Conservation (phyloP, 2,797 vertebrate species). For the Schizopygopsis malacanthus region DNA sequence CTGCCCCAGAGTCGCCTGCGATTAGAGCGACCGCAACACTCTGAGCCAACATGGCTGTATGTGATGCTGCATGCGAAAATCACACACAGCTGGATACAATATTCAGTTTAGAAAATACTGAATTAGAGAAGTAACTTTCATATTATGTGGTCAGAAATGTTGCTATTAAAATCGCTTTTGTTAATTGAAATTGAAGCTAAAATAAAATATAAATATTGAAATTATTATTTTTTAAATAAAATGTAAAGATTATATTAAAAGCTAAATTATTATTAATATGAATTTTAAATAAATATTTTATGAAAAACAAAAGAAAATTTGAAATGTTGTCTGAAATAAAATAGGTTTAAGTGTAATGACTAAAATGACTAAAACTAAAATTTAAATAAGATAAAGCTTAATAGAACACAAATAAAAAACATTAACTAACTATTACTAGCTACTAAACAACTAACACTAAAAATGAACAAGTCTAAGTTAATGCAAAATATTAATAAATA, state of each 20-base stretch:
- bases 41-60: slow-evolving; percentile 23
- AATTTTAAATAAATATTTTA: neutral
- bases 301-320: neutral
- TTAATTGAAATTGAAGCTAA: neutral
- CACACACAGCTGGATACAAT: neutral
- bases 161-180: neutral
- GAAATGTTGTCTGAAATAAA: neutral
- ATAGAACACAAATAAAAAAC: neutral
- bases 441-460: too few species aligned
- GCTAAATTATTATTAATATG: neutral
- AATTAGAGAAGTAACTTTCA: neutral
- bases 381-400: neutral
- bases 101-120: neutral
- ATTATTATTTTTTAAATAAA: too few species aligned
- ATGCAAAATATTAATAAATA: neutral
- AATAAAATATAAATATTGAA: neutral
- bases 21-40: slow-evolving; percentile 27
- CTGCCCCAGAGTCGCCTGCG: slow-evolving; percentile 32
- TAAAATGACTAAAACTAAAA: neutral
- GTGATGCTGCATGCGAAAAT: neutral
- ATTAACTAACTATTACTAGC: too few species aligned
- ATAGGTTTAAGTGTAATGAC: neutral
- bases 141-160: neutral
- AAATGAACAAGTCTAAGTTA: neutral
- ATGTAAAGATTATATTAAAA: neutral